phyloP scores from a whole-genome alignment of 2,888 invertebrate species.

The Caenorhabditis auriculariae region DNA sequence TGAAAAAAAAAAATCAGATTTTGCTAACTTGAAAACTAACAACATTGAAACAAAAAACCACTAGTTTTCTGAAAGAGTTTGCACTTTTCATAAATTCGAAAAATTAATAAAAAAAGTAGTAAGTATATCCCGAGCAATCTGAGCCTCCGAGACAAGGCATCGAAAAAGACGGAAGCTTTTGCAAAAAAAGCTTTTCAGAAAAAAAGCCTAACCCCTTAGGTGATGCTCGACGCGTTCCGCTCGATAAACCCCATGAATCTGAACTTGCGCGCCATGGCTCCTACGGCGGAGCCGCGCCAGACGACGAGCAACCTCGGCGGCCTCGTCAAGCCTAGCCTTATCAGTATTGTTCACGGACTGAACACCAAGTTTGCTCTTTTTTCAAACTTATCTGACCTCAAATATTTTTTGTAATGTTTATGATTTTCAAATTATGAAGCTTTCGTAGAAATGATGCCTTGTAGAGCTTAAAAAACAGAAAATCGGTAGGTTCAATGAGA shows the following conservation, averaged over 20 bases:
- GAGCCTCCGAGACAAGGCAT: too few relatives aligned
- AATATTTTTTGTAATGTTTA: not conserved
- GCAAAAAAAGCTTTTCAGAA: not conserved
- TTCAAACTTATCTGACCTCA: not conserved
- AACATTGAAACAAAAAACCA: too few relatives aligned
- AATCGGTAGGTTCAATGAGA: too few relatives aligned
- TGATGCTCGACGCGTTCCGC: constrained; percentile 52
- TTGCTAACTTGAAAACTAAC: not conserved
- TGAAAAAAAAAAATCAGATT: not conserved
- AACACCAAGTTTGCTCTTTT: constrained; percentile 24
- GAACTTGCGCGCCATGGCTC: constrained; percentile 30
- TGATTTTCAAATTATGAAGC: not conserved
- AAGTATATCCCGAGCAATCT: not conserved
- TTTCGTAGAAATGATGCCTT: too few relatives aligned
- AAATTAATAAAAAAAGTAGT: too few relatives aligned
- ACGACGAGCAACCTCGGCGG: constrained; percentile 39
- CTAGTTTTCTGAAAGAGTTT: too few relatives aligned
- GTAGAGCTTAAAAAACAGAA: not conserved
- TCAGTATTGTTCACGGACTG: constrained; percentile 44
- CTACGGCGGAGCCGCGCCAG: constrained; percentile 48
- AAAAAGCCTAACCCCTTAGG: constrained; percentile 10
- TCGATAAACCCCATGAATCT: constrained; percentile 37
- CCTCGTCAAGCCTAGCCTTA: constrained; percentile 28
- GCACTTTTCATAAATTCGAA: too few relatives aligned
- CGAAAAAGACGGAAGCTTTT: too few relatives aligned